Conservation (phyloP, 2,797 vertebrate genomes). For the Peromyscus attwateri region DNA sequence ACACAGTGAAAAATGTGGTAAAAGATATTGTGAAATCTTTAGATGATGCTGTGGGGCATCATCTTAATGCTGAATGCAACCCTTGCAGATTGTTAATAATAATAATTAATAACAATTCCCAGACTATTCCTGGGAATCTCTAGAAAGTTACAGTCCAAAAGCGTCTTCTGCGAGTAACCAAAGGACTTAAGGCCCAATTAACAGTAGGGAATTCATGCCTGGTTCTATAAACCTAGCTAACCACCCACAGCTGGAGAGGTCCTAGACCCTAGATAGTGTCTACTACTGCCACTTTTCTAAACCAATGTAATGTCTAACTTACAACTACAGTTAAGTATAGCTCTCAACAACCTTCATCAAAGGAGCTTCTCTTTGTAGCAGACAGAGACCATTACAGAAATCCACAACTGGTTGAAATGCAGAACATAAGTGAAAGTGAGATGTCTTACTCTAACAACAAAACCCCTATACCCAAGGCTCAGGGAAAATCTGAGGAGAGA, state of each 20-base stretch:
- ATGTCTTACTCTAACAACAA: neutral
- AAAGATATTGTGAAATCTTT: constrained; percentile 51
- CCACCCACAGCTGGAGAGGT: neutral
- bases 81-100: neutral
- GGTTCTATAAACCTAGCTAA: neutral
- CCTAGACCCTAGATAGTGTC: neutral
- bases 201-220: neutral
- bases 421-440: neutral
- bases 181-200: neutral
- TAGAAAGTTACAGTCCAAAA: neutral
- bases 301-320: neutral
- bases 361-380: neutral
- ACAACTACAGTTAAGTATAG: neutral
- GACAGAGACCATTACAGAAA: neutral
- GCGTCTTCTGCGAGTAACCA: neutral
- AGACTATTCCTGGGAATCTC: neutral
- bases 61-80: constrained; percentile 26
- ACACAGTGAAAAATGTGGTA: constrained; percentile 31
- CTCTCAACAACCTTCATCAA: neutral
- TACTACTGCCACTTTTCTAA: neutral
- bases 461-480: neutral
- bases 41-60: neutral
- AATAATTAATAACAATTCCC: constrained; percentile 5
- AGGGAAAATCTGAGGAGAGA: neutral
- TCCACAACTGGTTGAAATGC: neutral